Evolutionary conservation across 2,113 vertebrate genomes (phyloP).

Genomic region (Oryzias celebensis): DNA sequence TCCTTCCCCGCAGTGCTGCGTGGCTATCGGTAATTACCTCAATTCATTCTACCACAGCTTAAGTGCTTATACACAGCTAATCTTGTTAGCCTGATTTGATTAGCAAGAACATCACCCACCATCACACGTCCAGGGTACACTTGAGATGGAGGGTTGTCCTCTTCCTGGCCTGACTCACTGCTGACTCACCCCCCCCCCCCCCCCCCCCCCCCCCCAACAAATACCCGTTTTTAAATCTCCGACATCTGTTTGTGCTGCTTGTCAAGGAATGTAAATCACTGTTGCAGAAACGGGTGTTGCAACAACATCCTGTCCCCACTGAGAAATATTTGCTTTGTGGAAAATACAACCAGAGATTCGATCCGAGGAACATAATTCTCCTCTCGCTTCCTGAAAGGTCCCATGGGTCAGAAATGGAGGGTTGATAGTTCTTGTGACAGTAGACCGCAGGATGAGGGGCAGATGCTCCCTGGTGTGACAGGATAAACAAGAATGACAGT

Average conservation of each 20-base stretch:
- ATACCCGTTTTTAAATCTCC: conserved; percentile 43
- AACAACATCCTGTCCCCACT: conserved; percentile 67
- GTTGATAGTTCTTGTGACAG: conserved; percentile 29
- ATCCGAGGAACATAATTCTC: conserved; percentile 34
- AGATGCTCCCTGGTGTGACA: conserved; percentile 34
- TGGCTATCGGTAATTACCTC: conserved; percentile 60
- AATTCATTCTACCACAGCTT: conserved; percentile 60
- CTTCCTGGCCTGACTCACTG: conserved; percentile 28
- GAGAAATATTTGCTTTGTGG: conserved; percentile 58
- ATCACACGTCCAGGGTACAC: conserved; percentile 47
- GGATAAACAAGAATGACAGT: conserved; percentile 45
- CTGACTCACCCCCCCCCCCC: no score
- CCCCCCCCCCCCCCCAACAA: conserved; percentile 2
- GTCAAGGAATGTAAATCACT: conserved; percentile 41
- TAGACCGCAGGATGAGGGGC: conserved; percentile 15
- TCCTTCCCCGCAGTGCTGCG: conserved; percentile 42
- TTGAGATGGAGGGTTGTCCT: conserved; percentile 18
- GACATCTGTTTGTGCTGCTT: conserved; percentile 60
- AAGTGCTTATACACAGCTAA: conserved; percentile 58
- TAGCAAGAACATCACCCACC: conserved; percentile 44
- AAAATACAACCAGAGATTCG: conserved; percentile 42
- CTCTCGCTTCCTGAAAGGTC: conserved; percentile 47
- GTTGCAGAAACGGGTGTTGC: conserved; percentile 46
- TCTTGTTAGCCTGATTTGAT: conserved; percentile 61
- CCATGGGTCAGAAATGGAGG: conserved; percentile 39